Conservation (phyloP, 2,888 invertebrate genomes). For the Palloptera scutellata region DNA sequence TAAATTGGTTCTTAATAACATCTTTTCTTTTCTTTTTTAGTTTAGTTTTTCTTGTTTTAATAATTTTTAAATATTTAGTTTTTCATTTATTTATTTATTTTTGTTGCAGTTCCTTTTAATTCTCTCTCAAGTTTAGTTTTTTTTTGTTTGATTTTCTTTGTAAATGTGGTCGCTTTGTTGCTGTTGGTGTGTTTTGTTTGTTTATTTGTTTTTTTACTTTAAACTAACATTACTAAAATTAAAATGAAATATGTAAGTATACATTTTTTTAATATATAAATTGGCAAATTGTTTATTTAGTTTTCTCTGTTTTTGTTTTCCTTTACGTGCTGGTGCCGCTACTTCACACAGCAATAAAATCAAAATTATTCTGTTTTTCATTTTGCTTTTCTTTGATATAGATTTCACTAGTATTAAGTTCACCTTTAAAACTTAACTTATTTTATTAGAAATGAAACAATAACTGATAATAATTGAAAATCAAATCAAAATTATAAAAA, state of each 20-base stretch:
- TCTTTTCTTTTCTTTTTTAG: too few relatives aligned
- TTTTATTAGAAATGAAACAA: neutral
- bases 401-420: conserved; percentile 30
- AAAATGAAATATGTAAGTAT: conserved; percentile 22
- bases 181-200: neutral
- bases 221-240: conserved; percentile 28
- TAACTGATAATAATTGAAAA: neutral
- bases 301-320: neutral
- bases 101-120: conserved; percentile 5
- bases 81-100: neutral
- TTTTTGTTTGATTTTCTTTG: conserved; percentile 8
- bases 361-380: neutral
- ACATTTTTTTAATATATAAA: conserved; percentile 22
- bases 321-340: neutral
- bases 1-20: too few relatives aligned
- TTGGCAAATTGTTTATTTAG: conserved; percentile 28
- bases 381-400: conserved; percentile 4
- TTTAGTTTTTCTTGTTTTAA: too few relatives aligned
- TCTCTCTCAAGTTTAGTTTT: conserved; percentile 5
- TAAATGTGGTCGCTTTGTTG: conserved; percentile 11
- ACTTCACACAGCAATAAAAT: neutral
- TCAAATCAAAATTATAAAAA: too few relatives aligned
- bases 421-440: conserved; percentile 6
- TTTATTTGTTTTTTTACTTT: neutral
- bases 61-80: too few relatives aligned